Percentiles rank a stretch among this genome's conserved stretches.
phyloP scores from a whole-genome alignment of 2,113 vertebrate species.

The Mormyrus iriodes region DNA sequence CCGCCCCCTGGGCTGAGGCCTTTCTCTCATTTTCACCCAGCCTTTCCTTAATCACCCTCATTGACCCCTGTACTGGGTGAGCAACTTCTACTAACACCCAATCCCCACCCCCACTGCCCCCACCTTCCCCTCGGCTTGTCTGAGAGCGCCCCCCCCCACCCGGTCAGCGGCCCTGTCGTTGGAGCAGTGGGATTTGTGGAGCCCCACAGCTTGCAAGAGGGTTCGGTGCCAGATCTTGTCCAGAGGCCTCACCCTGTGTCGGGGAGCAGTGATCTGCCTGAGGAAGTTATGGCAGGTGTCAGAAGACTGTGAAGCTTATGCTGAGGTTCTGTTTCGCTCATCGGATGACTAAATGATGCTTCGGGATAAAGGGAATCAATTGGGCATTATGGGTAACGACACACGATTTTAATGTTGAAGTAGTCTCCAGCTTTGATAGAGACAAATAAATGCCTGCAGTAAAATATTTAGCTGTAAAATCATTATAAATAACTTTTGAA shows the following conservation, averaged over 20 bases:
- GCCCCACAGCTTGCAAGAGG: neutral
- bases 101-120: conserved; percentile 5
- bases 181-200: neutral
- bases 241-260: neutral
- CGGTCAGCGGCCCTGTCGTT: neutral
- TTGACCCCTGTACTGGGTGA: conserved; percentile 21
- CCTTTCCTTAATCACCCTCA: conserved; percentile 17
- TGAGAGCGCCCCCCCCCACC: neutral
- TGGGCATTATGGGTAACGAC: neutral
- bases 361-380: neutral
- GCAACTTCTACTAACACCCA: conserved; percentile 24
- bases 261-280: neutral
- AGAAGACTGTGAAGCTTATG: neutral
- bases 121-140: neutral
- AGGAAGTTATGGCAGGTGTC: neutral
- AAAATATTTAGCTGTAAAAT: neutral
- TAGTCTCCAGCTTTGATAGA: neutral
- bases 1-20: neutral
- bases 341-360: neutral
- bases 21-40: conserved; percentile 4
- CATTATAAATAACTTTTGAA: neutral
- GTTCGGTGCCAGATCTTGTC: neutral
- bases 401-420: neutral
- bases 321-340: neutral
- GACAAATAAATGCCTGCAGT: neutral